phyloP scores from a whole-genome alignment of 2,113 vertebrate genomes.

The Salvator merianae region DNA sequence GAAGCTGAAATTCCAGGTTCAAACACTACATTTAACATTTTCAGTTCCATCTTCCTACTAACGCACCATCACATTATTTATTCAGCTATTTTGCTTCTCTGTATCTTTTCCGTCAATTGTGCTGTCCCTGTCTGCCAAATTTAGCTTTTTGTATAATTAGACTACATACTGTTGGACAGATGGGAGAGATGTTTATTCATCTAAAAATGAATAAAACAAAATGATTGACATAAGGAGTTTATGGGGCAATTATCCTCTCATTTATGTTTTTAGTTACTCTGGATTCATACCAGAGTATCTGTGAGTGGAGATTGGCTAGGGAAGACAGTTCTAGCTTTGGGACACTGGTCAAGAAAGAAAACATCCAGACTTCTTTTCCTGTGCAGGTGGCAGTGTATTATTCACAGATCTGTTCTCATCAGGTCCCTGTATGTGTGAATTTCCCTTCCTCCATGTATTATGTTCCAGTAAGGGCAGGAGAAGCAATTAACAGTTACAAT shows the following conservation, averaged over 20 bases:
- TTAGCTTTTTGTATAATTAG: constrained; percentile 11
- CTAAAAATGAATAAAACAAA: constrained; percentile 38
- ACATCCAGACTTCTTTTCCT: constrained; percentile 45
- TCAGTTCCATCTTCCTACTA: neutral
- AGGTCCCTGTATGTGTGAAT: constrained; percentile 20
- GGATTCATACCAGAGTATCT: constrained; percentile 40
- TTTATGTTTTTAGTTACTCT: constrained; percentile 41
- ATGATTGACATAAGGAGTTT: neutral
- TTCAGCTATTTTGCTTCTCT: neutral
- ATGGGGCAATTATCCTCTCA: constrained; percentile 37
- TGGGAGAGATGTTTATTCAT: constrained; percentile 18
- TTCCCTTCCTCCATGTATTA: constrained; percentile 31
- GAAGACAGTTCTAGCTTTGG: constrained; percentile 34
- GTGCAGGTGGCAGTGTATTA: constrained; percentile 53
- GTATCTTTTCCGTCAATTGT: neutral
- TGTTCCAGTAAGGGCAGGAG: constrained; percentile 22
- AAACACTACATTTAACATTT: neutral
- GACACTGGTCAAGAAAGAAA: constrained; percentile 44
- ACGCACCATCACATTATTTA: neutral
- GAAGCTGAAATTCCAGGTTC: neutral
- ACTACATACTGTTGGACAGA: constrained; percentile 1
- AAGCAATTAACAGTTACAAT: constrained; percentile 46
- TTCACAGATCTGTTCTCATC: constrained; percentile 28
- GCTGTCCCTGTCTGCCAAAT: neutral
- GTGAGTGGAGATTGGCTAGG: constrained; percentile 43